Evolutionary conservation across 2,888 invertebrate genomes (phyloP).

Genomic region (Noctua comes): DNA sequence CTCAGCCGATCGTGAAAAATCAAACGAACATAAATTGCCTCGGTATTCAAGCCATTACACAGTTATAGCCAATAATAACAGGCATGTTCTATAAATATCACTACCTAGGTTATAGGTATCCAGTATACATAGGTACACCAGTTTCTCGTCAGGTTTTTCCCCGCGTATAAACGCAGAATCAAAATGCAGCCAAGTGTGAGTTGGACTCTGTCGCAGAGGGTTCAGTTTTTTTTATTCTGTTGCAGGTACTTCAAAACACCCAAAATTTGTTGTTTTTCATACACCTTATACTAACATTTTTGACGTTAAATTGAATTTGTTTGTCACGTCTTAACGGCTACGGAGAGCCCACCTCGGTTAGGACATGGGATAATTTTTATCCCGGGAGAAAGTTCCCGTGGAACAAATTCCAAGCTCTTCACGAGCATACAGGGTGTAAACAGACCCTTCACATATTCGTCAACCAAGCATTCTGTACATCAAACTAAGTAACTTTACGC

Average conservation of each 20-base stretch:
- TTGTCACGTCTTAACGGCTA: not conserved
- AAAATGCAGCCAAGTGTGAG: conserved; percentile 1
- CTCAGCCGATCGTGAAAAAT: not conserved
- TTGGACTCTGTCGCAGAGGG: no score
- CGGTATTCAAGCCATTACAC: not conserved
- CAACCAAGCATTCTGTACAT: no score
- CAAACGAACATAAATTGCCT: not conserved
- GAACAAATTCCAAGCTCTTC: not conserved
- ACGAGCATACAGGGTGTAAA: no score
- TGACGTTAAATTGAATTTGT: no score
- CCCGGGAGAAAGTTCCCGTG: not conserved
- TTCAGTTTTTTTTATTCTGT: not conserved
- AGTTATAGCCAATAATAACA: not conserved
- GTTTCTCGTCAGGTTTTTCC: conserved; percentile 1
- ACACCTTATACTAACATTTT: no score
- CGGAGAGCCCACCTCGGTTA: not conserved
- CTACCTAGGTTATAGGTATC: not conserved
- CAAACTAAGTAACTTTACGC: no score
- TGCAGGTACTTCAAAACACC: not conserved
- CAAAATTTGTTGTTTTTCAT: no score
- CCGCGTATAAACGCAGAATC: conserved; percentile 18
- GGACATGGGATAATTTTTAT: not conserved
- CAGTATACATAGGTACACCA: not conserved
- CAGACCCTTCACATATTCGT: no score
- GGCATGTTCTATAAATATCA: not conserved